Conservation (phyloP, 2,113 vertebrate genomes). For the Psittacula cyanocephala region DNA sequence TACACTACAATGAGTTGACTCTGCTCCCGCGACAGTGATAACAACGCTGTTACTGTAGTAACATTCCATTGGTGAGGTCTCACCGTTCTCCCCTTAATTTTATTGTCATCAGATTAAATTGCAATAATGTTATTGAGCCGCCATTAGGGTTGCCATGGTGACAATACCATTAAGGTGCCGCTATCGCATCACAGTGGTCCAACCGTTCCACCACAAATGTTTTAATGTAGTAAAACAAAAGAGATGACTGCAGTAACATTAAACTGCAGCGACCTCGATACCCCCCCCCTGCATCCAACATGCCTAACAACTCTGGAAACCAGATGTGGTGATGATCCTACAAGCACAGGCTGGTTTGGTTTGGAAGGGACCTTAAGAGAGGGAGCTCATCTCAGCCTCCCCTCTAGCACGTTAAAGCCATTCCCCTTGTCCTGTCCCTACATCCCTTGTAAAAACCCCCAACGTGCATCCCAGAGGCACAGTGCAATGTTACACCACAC, state of each 20-base stretch:
- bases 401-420: neutral
- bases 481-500: neutral
- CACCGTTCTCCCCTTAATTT: constrained; percentile 56
- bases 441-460: neutral
- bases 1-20: constrained; percentile 22
- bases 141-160: constrained; percentile 46
- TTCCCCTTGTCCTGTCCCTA: neutral
- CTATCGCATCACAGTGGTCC: constrained; percentile 13
- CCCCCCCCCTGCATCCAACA: neutral
- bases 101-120: constrained; percentile 63
- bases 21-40: constrained; percentile 2
- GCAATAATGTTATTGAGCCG: constrained; percentile 64
- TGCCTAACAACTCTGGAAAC: neutral
- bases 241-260: constrained; percentile 56
- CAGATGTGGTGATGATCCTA: fast-evolving
- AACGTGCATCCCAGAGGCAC: neutral
- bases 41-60: constrained; percentile 56
- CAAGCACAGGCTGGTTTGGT: neutral
- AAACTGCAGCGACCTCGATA: constrained; percentile 60
- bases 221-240: constrained; percentile 68
- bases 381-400: neutral
- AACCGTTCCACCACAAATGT: constrained; percentile 38
- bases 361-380: neutral
- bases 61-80: constrained; percentile 39
- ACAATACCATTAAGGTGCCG: constrained; percentile 54